These are phyloP conservation scores for Menura novaehollandiae DNA, from an alignment of 2,113 vertebrate species.

Conservation along the genomic window DNA sequence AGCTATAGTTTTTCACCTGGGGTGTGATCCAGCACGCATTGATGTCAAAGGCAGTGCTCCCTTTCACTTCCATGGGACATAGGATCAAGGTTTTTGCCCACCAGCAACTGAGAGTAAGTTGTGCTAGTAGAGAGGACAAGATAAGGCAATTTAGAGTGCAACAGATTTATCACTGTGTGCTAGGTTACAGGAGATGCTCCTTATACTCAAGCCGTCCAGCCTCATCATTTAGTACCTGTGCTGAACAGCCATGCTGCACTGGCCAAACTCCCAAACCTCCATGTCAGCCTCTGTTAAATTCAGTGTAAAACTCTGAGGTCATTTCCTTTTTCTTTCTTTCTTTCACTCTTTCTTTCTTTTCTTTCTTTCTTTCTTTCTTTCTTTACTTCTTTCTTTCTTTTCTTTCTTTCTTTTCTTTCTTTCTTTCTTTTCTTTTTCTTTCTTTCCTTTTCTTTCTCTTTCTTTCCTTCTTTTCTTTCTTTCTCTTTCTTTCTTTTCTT, in stretches of 20 bases:
- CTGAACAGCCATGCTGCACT: background rate
- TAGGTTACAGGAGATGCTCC: background rate
- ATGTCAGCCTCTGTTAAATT: background rate
- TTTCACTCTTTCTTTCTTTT: background rate
- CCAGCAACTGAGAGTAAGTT: background rate
- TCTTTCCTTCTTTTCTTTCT: accelerated
- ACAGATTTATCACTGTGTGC: background rate
- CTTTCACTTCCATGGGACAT: background rate
- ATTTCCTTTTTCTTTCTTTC: background rate
- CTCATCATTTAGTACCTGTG: background rate
- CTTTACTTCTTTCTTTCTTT: too few species aligned
- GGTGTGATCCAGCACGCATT: conserved; percentile 11
- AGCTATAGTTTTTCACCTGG: conserved; percentile 28
- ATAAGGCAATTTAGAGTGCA: background rate
- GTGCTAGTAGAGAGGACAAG: background rate
- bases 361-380: background rate
- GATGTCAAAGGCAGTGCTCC: background rate
- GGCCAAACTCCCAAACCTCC: background rate
- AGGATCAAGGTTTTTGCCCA: conserved; percentile 14
- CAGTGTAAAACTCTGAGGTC: background rate
- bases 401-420: accelerated
- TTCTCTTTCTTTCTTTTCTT: accelerated
- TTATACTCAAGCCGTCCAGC: background rate
- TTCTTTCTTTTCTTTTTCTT: accelerated
- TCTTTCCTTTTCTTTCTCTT: accelerated